Percentiles rank a stretch among this genome's conserved stretches.
Evolutionary conservation across 2,888 invertebrate species (phyloP).

Genomic region (Athetis lepigone): DNA sequence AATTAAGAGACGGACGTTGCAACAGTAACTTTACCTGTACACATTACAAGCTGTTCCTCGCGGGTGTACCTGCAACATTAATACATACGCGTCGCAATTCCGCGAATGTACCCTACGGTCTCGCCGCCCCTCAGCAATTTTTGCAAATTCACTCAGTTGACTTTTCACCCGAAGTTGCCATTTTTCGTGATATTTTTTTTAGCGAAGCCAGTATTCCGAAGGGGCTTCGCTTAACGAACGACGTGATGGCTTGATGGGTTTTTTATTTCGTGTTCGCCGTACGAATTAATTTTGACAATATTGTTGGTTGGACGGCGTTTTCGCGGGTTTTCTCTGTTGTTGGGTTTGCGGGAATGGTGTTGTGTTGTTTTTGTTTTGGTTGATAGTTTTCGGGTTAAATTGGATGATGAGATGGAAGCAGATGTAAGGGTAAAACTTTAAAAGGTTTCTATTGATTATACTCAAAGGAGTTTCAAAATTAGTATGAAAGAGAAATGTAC

Average conservation of each 20-base stretch:
- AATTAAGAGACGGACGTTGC: too few relatives aligned
- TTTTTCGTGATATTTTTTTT: slow-evolving; percentile 62
- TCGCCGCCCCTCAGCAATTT: slow-evolving; percentile 80
- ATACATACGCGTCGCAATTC: slow-evolving; percentile 37
- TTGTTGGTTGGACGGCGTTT: slow-evolving; percentile 33
- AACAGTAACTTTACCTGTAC: too few relatives aligned
- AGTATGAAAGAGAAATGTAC: too few relatives aligned
- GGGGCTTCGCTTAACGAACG: slow-evolving; percentile 69
- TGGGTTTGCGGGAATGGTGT: slow-evolving; percentile 1
- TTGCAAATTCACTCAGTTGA: slow-evolving; percentile 79
- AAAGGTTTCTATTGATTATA: too few relatives aligned
- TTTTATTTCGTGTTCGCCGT: slow-evolving; percentile 66
- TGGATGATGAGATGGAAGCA: too few relatives aligned
- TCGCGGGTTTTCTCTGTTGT: slow-evolving; percentile 6
- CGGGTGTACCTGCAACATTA: slow-evolving; percentile 42
- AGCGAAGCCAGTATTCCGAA: slow-evolving; percentile 57
- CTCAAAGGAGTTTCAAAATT: too few relatives aligned
- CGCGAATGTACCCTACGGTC: slow-evolving; percentile 27
- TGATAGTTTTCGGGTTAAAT: too few relatives aligned
- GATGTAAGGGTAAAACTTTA: too few relatives aligned
- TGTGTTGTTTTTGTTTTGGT: slow-evolving; percentile 14
- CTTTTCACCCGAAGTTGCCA: slow-evolving; percentile 71
- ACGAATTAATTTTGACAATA: slow-evolving; percentile 56
- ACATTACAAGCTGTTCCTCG: too few relatives aligned
- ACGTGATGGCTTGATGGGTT: slow-evolving; percentile 64